Percentiles rank a stretch among this genome's conserved stretches.
These are phyloP conservation scores for Argyrosomus japonicus DNA, from an alignment of 2,113 vertebrate genomes.

Conservation along the genomic window DNA sequence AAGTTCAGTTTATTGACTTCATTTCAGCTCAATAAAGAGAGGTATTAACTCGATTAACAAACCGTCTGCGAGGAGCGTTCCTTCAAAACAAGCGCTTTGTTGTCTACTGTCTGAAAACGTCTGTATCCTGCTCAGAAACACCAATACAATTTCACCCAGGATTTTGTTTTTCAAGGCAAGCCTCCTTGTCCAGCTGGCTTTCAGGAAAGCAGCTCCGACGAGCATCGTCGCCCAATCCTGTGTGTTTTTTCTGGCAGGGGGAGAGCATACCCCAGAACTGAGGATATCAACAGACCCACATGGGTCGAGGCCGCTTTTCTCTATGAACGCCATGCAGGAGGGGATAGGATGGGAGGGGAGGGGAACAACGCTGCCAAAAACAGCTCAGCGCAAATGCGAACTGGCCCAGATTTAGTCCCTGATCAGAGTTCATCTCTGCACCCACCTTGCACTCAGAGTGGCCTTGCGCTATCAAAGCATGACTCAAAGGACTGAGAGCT, in stretches of 20 bases:
- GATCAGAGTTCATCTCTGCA: constrained; percentile 42
- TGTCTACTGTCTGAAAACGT: constrained; percentile 43
- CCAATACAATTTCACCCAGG: constrained; percentile 18
- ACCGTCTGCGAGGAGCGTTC: background rate
- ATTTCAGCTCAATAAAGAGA: constrained; percentile 7
- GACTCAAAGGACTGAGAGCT: background rate
- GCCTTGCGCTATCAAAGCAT: constrained; percentile 24
- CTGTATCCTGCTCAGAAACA: constrained; percentile 18
- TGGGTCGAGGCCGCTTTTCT: constrained; percentile 39
- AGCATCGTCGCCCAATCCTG: constrained; percentile 51
- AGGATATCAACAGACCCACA: constrained; percentile 68
- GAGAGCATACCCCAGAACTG: constrained; percentile 72
- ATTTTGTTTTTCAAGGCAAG: constrained; percentile 59
- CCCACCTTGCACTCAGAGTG: constrained; percentile 20
- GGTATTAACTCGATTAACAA: constrained; percentile 5
- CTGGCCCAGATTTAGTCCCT: constrained; percentile 52
- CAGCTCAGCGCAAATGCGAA: constrained; percentile 42
- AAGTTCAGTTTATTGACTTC: constrained; percentile 13
- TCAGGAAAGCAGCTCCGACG: constrained; percentile 54
- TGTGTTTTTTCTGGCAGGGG: constrained; percentile 78
- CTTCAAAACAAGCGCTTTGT: constrained; percentile 39
- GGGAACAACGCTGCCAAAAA: constrained; percentile 42
- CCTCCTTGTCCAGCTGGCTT: constrained; percentile 63
- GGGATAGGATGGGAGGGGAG: constrained; percentile 13
- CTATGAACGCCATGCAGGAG: constrained; percentile 51